Evolutionary conservation across 2,797 vertebrate species (phyloP).

Genomic region (Clarias fuscus): DNA sequence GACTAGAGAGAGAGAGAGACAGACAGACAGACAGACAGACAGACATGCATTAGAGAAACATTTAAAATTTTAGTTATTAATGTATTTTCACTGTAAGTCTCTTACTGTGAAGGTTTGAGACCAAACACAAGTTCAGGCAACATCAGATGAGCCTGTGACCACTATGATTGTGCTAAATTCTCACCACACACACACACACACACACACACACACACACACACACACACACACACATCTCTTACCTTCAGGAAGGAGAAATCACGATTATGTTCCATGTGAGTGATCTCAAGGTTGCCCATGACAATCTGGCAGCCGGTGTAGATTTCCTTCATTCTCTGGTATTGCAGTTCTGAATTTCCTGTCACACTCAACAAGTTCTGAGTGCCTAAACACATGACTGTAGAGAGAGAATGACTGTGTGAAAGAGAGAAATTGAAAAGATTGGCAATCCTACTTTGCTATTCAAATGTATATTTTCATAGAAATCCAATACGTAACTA

Average conservation of each 20-base stretch:
- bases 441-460: conserved; percentile 68
- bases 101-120: not conserved
- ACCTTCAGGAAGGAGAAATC: conserved; percentile 92
- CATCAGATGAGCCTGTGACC: not conserved
- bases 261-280: conserved; percentile 83
- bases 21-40: not conserved
- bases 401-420: conserved; percentile 15
- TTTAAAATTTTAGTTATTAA: not conserved
- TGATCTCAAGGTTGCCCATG: conserved; percentile 95
- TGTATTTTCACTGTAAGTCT: not conserved
- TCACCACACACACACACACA: not conserved
- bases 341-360: conserved; percentile 76
- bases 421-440: conserved; percentile 16
- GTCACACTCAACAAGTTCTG: conserved; percentile 85
- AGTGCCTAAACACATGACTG: conserved; percentile 87
- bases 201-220: not conserved
- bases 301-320: conserved; percentile 91
- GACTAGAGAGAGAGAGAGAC: conserved; percentile 74
- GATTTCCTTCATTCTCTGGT: conserved; percentile 79
- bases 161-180: not conserved
- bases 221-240: conserved; percentile 48
- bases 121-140: not conserved
- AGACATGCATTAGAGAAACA: not conserved
- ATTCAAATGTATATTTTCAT: conserved; percentile 72
- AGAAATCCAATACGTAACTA: conserved; percentile 34